phyloP scores from a whole-genome alignment of 2,797 vertebrate species.

The Echiichthys vipera region DNA sequence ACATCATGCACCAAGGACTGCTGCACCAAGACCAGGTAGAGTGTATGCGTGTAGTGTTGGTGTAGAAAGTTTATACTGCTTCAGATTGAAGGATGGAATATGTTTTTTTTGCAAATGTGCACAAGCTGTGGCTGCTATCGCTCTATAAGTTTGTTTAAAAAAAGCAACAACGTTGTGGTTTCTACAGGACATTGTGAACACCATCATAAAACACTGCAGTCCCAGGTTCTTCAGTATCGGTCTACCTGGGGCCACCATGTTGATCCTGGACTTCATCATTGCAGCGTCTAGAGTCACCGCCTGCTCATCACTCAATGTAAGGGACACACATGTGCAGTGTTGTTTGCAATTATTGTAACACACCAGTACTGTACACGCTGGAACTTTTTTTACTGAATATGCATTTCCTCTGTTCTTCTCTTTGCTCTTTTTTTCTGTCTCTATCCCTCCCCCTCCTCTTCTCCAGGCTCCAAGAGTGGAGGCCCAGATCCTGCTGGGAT shows the following conservation, averaged over 20 bases:
- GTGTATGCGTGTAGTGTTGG: constrained; percentile 14
- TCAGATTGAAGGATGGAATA: neutral
- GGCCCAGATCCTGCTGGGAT: constrained; percentile 97
- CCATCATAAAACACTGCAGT: constrained; percentile 99
- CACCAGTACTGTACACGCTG: neutral
- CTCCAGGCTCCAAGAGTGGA: constrained; percentile 94
- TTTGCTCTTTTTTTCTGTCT: neutral
- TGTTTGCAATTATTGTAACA: neutral
- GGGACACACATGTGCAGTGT: constrained; percentile 5
- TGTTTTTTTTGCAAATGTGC: neutral
- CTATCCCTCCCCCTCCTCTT: neutral
- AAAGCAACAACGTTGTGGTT: neutral
- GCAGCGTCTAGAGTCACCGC: constrained; percentile 95
- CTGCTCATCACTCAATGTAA: constrained; percentile 97
- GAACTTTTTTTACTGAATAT: neutral
- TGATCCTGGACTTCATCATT: constrained; percentile 98
- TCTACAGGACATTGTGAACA: constrained; percentile 97
- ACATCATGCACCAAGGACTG: constrained; percentile 99
- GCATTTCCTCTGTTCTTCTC: neutral
- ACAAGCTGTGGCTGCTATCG: neutral
- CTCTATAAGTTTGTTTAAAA: neutral
- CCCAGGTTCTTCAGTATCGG: constrained; percentile 98
- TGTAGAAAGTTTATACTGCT: neutral
- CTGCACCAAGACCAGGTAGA: constrained; percentile 96
- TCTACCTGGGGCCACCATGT: constrained; percentile 96